A percentile compares a stretch with the other conserved stretches of the same genome.
Evolutionary conservation across 1,140 invertebrate species (phyloP).

Genomic region (Ceratina calcarata): DNA sequence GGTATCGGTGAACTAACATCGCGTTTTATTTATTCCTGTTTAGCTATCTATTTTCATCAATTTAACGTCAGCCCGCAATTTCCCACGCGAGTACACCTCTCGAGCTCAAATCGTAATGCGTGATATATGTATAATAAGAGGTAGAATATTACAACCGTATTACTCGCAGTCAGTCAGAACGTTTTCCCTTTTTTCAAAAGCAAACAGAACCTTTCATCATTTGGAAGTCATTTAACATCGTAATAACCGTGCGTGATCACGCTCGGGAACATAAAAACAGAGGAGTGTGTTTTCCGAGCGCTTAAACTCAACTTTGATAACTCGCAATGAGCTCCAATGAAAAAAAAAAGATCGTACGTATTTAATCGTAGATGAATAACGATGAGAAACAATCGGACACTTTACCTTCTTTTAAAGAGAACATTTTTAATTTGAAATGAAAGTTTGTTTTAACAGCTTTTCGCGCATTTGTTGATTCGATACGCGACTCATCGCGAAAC

Average conservation of each 20-base stretch:
- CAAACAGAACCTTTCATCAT: constrained; percentile 25
- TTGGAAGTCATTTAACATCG: background rate
- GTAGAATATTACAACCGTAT: background rate
- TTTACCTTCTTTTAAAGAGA: no score
- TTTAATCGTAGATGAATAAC: background rate
- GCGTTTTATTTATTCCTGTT: background rate
- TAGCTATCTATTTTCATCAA: background rate
- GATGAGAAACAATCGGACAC: no score
- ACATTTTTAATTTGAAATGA: background rate
- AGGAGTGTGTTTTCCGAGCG: constrained; percentile 14
- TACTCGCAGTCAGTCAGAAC: background rate
- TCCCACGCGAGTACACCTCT: background rate
- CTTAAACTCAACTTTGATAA: constrained; percentile 7
- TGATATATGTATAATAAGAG: background rate
- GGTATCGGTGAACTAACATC: background rate
- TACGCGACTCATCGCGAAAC: background rate
- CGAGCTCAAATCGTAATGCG: background rate
- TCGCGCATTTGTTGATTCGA: constrained; percentile 10
- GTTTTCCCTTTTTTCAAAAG: background rate
- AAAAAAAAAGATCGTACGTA: background rate
- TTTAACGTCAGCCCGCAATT: no score
- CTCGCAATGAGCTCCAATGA: background rate
- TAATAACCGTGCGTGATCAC: constrained; percentile 1
- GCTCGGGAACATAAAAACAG: constrained; percentile 7
- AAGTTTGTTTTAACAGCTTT: background rate